These are phyloP conservation scores for Uropsilus gracilis DNA, from an alignment of 2,113 vertebrate genomes.

Conservation along the genomic window DNA sequence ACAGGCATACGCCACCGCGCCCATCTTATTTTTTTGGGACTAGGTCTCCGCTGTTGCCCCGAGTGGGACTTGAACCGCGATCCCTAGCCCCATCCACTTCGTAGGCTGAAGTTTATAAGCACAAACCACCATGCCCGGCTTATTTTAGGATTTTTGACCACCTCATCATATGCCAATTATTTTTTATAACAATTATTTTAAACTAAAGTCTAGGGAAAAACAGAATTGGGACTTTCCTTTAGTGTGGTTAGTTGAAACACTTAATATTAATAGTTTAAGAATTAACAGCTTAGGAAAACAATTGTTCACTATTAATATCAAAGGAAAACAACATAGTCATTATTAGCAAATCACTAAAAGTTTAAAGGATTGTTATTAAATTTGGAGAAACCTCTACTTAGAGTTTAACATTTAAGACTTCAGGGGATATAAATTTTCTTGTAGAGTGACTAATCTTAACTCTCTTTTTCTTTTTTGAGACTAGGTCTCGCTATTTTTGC, in stretches of 20 bases:
- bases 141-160: conserved; percentile 6
- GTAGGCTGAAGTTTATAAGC: no score
- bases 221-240: background rate
- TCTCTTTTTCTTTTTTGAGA: no score
- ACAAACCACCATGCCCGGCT: no score
- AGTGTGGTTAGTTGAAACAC: background rate
- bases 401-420: conserved; percentile 1
- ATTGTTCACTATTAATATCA: conserved; percentile 10
- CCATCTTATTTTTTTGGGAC: no score
- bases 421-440: background rate
- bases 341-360: background rate
- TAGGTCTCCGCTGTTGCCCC: no score
- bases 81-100: no score
- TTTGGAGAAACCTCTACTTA: background rate
- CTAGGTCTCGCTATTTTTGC: no score
- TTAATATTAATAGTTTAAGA: background rate
- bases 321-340: background rate
- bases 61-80: no score
- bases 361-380: background rate
- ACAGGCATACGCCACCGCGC: no score
- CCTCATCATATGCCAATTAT: background rate
- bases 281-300: background rate
- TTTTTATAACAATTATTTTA: background rate
- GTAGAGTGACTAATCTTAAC: background rate
- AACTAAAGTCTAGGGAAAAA: background rate